Conservation (phyloP, 1,140 invertebrate species). For the Drosophila murphyi region DNA sequence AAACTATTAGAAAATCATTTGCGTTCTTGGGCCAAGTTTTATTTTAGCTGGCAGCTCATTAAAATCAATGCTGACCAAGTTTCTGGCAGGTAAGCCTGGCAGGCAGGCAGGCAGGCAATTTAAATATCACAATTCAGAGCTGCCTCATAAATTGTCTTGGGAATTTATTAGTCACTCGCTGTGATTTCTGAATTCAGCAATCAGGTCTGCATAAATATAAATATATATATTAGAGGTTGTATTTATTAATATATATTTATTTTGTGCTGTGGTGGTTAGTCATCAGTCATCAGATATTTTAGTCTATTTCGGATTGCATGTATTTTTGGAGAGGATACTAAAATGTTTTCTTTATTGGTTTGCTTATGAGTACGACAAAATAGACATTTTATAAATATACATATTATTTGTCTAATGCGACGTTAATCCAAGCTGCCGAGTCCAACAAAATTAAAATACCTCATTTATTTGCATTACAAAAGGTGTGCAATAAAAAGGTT, state of each 20-base stretch:
- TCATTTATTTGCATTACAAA: slow-evolving; percentile 44
- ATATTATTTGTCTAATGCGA: background rate
- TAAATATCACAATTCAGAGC: slow-evolving; percentile 11
- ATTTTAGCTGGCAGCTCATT: slow-evolving; percentile 51
- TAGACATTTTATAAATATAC: slow-evolving; percentile 5
- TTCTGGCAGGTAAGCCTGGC: slow-evolving; percentile 22
- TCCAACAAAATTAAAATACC: background rate
- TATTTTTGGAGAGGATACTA: slow-evolving; percentile 42
- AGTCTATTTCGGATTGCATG: slow-evolving; percentile 34
- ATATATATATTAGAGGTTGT: slow-evolving; percentile 16
- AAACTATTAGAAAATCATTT: slow-evolving; percentile 45
- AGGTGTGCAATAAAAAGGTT: slow-evolving; percentile 27
- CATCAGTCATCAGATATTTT: slow-evolving; percentile 16
- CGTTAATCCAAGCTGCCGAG: too few species aligned
- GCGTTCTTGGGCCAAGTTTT: slow-evolving; percentile 40
- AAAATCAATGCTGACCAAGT: slow-evolving; percentile 31
- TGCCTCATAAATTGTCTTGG: slow-evolving; percentile 32
- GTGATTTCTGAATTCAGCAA: slow-evolving; percentile 26
- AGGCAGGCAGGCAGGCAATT: background rate
- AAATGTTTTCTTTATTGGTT: slow-evolving; percentile 46
- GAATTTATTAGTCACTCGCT: slow-evolving; percentile 47
- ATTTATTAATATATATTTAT: slow-evolving; percentile 12
- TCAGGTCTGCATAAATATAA: slow-evolving; percentile 5
- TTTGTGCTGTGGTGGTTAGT: slow-evolving; percentile 6
- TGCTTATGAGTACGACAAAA: slow-evolving; percentile 11